Conservation (phyloP, 2,113 vertebrate species). For the Panthera uncia region DNA sequence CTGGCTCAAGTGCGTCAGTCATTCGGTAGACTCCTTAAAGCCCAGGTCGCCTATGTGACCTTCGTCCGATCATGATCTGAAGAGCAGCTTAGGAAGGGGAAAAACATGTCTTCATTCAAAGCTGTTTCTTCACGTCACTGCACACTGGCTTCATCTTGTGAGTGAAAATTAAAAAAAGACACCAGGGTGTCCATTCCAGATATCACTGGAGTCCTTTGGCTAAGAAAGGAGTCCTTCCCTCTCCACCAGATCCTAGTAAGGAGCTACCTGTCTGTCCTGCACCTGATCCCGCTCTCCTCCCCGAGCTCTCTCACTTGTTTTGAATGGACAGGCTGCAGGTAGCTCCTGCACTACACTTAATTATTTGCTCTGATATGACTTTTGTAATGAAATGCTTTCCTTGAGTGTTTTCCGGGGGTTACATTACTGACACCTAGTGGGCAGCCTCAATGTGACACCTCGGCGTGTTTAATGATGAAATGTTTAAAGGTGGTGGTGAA, state of each 20-base stretch:
- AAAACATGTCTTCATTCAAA: slow-evolving; percentile 12
- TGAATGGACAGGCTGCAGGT: slow-evolving; percentile 53
- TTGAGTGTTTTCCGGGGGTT: neutral
- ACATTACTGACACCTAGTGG: slow-evolving; percentile 85
- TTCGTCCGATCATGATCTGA: neutral
- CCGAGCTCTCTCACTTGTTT: slow-evolving; percentile 14
- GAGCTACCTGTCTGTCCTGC: neutral
- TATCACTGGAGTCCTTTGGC: fast-evolving
- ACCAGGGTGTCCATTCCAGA: neutral
- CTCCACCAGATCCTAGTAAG: neutral
- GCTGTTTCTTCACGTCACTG: slow-evolving; percentile 24
- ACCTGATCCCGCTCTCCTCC: slow-evolving; percentile 36
- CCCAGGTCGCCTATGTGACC: slow-evolving; percentile 23
- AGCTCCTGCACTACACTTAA: slow-evolving; percentile 59
- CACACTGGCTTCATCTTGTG: neutral
- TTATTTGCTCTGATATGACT: slow-evolving; percentile 65
- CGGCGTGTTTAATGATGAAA: fast-evolving
- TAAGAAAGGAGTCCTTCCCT: neutral
- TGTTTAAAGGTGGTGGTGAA: fast-evolving
- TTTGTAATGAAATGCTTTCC: slow-evolving; percentile 21
- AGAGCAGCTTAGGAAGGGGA: neutral
- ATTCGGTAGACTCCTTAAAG: slow-evolving; percentile 32
- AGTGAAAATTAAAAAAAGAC: neutral
- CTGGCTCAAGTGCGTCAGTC: slow-evolving; percentile 36
- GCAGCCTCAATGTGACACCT: neutral